These are phyloP conservation scores for Acrocera orbiculus DNA, from an alignment of 2,888 invertebrate species.

Conservation along the genomic window DNA sequence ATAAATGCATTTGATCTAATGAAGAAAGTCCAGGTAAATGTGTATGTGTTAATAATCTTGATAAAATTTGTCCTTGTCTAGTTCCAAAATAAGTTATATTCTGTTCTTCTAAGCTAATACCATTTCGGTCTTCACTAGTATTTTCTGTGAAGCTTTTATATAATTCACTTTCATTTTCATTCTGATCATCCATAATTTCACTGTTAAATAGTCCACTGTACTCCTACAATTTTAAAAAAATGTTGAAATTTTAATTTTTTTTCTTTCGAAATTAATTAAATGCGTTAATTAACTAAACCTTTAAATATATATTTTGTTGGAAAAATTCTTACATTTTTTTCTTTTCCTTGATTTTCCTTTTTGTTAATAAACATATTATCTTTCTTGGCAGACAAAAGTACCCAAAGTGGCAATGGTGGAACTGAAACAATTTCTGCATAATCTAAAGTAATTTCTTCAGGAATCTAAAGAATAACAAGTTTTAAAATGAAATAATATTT, in stretches of 20 bases:
- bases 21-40: conserved; percentile 88
- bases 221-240: conserved; percentile 35
- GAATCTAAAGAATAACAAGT: conserved; percentile 35
- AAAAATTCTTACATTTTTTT: too few relatives aligned
- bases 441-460: conserved; percentile 76
- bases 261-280: too few relatives aligned
- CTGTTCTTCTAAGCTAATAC: too few relatives aligned
- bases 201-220: conserved; percentile 87
- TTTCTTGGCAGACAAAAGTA: conserved; percentile 83
- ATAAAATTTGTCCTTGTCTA: conserved; percentile 67
- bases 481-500: not conserved
- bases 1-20: conserved; percentile 96
- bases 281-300: too few relatives aligned
- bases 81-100: conserved; percentile 74
- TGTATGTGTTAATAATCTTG: conserved; percentile 82
- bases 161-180: conserved; percentile 56
- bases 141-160: too few relatives aligned
- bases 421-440: conserved; percentile 96
- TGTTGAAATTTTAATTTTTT: not conserved
- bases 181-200: conserved; percentile 63
- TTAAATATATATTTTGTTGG: too few relatives aligned
- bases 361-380: conserved; percentile 42
- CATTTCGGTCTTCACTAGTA: too few relatives aligned
- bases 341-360: conserved; percentile 34
- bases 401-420: conserved; percentile 93